These are phyloP conservation scores for Macroramphosus scolopax DNA, from an alignment of 2,797 vertebrate species.

Conservation along the genomic window DNA sequence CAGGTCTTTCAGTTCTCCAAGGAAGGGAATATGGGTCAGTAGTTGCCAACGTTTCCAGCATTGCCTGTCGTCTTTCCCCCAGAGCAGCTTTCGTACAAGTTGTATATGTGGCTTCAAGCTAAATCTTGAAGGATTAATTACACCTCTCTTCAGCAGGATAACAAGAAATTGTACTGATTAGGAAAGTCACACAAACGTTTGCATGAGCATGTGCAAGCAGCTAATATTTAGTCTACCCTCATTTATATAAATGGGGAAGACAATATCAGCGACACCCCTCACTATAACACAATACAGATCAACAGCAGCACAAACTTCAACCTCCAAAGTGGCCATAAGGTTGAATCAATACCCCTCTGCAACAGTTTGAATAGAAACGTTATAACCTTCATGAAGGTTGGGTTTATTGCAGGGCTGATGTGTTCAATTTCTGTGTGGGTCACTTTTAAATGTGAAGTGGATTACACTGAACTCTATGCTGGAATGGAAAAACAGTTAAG, in stretches of 20 bases:
- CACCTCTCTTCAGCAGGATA: no score
- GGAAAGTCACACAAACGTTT: constrained; percentile 7
- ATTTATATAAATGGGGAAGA: constrained; percentile 1
- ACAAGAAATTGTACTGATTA: no score
- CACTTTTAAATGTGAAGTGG: background rate
- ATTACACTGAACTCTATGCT: no score
- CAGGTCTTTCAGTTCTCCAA: constrained; percentile 21
- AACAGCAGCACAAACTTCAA: constrained; percentile 10
- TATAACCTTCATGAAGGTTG: background rate
- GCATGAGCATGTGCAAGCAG: constrained; percentile 1
- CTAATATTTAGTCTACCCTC: background rate
- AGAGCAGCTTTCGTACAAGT: no score
- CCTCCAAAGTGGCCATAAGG: constrained; percentile 3
- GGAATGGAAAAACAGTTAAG: constrained; percentile 16
- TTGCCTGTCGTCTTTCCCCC: constrained; percentile 15
- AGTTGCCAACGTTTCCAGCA: constrained; percentile 27
- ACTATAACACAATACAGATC: constrained; percentile 11
- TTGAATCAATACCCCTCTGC: no score
- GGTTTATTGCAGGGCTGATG: constrained; percentile 9
- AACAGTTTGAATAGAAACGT: constrained; percentile 4
- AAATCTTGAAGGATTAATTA: no score
- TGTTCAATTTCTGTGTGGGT: background rate
- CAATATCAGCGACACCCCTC: constrained; percentile 23
- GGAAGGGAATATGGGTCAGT: constrained; percentile 30
- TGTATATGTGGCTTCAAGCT: no score